Conservation (phyloP, 2,113 vertebrate genomes). For the Ceyx cyanopectus region DNA sequence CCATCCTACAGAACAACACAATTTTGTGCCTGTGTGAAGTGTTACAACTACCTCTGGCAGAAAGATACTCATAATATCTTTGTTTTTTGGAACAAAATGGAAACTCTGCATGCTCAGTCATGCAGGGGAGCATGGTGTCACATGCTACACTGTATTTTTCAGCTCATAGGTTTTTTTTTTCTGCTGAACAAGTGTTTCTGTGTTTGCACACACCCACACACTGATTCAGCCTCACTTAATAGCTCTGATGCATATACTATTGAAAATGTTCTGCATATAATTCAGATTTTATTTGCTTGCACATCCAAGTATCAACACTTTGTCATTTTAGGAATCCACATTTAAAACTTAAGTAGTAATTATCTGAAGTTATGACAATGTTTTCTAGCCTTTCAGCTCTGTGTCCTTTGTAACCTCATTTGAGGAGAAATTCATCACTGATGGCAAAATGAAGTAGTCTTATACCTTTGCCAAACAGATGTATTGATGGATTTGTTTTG, state of each 20-base stretch:
- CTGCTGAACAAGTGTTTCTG: background rate
- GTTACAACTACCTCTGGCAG: background rate
- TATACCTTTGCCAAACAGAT: background rate
- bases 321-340: background rate
- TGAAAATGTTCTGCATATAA: background rate
- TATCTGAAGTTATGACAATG: background rate
- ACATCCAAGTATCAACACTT: no score
- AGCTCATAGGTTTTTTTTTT: background rate
- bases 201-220: background rate
- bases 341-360: background rate
- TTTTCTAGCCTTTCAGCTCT: background rate
- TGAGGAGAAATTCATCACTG: background rate
- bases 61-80: background rate
- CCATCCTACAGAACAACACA: background rate
- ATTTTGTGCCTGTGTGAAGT: background rate
- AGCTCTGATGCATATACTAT: background rate
- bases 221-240: background rate
- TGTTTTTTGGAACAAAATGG: background rate
- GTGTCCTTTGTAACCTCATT: background rate
- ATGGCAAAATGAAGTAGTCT: background rate
- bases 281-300: background rate
- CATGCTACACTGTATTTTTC: background rate
- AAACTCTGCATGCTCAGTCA: background rate
- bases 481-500: background rate
- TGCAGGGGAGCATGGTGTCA: background rate